Base-by-base conservation (phyloP, 2,113 vertebrate genomes). In the Urocolius indicus region DNA sequence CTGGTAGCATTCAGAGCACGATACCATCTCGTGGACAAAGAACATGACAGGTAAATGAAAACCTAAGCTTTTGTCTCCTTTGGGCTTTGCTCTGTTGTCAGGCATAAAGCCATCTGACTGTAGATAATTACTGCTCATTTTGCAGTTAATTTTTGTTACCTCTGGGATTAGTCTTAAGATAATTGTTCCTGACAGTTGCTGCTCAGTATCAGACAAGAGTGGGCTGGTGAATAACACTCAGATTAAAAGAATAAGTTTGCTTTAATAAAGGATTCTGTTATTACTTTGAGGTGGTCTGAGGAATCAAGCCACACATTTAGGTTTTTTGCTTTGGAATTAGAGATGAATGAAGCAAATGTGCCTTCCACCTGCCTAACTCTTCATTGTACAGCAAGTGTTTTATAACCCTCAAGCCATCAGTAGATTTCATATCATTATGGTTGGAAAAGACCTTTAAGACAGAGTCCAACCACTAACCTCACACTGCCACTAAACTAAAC, bases 11-110 rank as follows among this genome's bases (percentile, higher is more conserved):
- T 99, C 98, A 98, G 99, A 85, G 99, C 99, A 95, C 98, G 99
- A 89, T 99, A 99, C 97, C 99, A 99, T 97, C 98, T 99, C 58
- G 99, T 99, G 98, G 99, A 99, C 98, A 99, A 99, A 97, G 99
- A 99, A 95, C 99, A 99, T 77, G 99, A 99, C 99, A 99, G 99
- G 99, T 99, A 96, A 98, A 87, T 79, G 30, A 17, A 34, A 52
- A 73, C 0, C 7, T 2, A 8, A 19, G 29, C 22, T 41, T 51
- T 10, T 22, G 41, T 66, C 36, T 46, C 2, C 9, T 0, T 63
- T 77, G 32, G 34, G 26, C 78, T 79, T 22, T 67, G 24, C 63
- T 66, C 10, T 8, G 0, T 29, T 29, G 23, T 55, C 58, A 49
- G 57, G 58, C 41, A 13, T 21, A 6, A 68, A 66, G 14, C 9